Base-by-base conservation (phyloP, 2,888 invertebrate species). In the Microctonus brassicae region DNA sequence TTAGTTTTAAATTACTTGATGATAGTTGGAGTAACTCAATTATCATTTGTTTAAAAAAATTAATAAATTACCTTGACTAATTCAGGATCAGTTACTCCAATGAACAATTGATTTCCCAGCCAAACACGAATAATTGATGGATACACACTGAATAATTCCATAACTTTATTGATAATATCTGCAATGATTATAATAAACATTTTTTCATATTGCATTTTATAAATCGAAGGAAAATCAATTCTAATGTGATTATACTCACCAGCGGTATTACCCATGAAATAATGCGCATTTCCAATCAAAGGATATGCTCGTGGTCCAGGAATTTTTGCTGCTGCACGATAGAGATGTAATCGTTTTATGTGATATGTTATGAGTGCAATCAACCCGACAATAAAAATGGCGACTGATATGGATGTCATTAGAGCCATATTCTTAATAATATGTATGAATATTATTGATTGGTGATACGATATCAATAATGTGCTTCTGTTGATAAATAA, bases 61-160 rank as follows among this genome's bases (percentile, higher is more conserved):
- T 0, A 36, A 36, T 2, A 36, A 36, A 1, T 39, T 67, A 82
- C 81, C 79, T 82, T 82, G 36, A 80, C 34, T 33, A 80, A 78
- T 42, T 82, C 81, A 11, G 81, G 76, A n/a, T 80, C 78, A 53
- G 73, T 76, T 10, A 77, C 70, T 0, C 57, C 78, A 22, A 82
- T 75, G 55, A 78, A 79, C 7, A 81, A 61, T 63, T 78, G 75
- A 29, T 63, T 70, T 22, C 78, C 81, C 6, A 82, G 67, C 79
- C 81, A 82, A 6, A 78, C 74, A 57, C 79, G 78, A 34, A 78
- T 77, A 6, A 80, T 81, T 5, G 81, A 80, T 53, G 80, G 75
- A 75, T 81, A 79, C 0, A 66, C 26, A 6, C 74, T 52, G 60
- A 78, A 26, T 17, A 81, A 60, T 57, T 75, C 72, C 39, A 67